Evolutionary conservation across 1,140 invertebrate species (phyloP).

Genomic region (Diabrotica undecimpunctata): DNA sequence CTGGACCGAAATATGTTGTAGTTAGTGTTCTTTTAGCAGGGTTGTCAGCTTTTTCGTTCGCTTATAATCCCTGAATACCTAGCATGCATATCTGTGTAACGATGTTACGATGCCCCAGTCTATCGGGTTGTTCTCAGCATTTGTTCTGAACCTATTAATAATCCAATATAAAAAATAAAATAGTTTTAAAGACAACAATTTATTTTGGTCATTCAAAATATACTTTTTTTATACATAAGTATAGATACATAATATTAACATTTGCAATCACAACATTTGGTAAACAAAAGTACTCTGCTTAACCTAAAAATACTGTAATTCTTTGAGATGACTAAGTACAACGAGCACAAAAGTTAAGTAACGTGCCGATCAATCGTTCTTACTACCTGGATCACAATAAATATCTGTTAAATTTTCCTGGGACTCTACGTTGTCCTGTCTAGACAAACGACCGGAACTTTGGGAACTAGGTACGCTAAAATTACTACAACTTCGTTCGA

Average conservation of each 20-base stretch:
- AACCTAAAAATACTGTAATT: slow-evolving; percentile 12
- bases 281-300: slow-evolving; percentile 5
- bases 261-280: slow-evolving; percentile 11
- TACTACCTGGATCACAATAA: slow-evolving; percentile 40
- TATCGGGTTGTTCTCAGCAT: too few relatives aligned
- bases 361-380: slow-evolving; percentile 5
- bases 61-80: too few relatives aligned
- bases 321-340: slow-evolving; percentile 9
- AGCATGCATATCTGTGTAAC: too few relatives aligned
- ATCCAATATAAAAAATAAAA: too few relatives aligned
- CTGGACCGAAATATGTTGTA: too few relatives aligned
- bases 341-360: neutral
- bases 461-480: slow-evolving; percentile 34
- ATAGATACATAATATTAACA: slow-evolving; percentile 11
- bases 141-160: too few relatives aligned
- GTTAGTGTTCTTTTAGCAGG: too few relatives aligned
- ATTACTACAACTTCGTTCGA: slow-evolving; percentile 22
- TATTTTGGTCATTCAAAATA: slow-evolving; percentile 19
- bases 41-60: too few relatives aligned
- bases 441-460: slow-evolving; percentile 37
- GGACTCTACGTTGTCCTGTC: slow-evolving; percentile 44
- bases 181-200: neutral
- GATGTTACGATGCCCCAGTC: too few relatives aligned
- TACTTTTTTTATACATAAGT: slow-evolving; percentile 21
- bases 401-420: slow-evolving; percentile 40